A percentile compares a stretch with the other conserved stretches of the same genome.
These are phyloP conservation scores for Psettodes erumei DNA, from an alignment of 2,113 vertebrate genomes.

Conservation along the genomic window DNA sequence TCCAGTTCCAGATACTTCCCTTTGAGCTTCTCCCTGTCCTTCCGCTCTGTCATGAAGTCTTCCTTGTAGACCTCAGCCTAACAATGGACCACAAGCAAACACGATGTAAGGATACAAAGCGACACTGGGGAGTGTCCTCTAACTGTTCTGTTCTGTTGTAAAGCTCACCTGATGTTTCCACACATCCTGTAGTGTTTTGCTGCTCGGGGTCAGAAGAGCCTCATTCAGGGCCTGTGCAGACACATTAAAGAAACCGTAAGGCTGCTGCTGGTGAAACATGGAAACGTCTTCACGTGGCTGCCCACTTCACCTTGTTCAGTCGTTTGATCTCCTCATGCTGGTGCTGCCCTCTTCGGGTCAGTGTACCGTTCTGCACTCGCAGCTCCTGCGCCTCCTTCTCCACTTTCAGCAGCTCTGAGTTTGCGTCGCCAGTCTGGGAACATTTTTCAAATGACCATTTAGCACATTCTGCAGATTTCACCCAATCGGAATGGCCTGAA, in stretches of 20 bases:
- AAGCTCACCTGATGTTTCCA: conserved; percentile 77
- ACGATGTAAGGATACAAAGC: not conserved
- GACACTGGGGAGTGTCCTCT: too few species aligned
- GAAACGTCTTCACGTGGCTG: too few species aligned
- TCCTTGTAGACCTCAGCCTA: conserved; percentile 77
- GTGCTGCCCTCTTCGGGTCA: conserved; percentile 64
- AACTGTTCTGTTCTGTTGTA: too few species aligned
- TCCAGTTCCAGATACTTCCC: conserved; percentile 66
- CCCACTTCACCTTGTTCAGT: conserved; percentile 69
- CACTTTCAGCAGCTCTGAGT: conserved; percentile 16
- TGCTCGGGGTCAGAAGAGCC: conserved; percentile 26
- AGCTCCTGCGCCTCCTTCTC: conserved; percentile 54
- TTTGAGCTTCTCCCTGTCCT: conserved; percentile 71
- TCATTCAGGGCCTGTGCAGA: conserved; percentile 56
- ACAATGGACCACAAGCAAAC: not conserved
- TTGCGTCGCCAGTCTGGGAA: conserved; percentile 37
- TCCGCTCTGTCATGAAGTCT: conserved; percentile 74
- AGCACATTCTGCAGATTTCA: not conserved
- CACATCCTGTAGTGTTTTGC: conserved; percentile 53
- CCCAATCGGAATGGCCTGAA: not conserved
- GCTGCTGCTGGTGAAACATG: not conserved
- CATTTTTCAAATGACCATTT: not conserved
- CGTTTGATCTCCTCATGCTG: conserved; percentile 70
- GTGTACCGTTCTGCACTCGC: conserved; percentile 41
- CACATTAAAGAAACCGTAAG: not conserved